A percentile compares a stretch with the other conserved stretches of the same genome.
phyloP scores from a whole-genome alignment of 2,797 vertebrate genomes.

The Odontamblyopus rebecca region DNA sequence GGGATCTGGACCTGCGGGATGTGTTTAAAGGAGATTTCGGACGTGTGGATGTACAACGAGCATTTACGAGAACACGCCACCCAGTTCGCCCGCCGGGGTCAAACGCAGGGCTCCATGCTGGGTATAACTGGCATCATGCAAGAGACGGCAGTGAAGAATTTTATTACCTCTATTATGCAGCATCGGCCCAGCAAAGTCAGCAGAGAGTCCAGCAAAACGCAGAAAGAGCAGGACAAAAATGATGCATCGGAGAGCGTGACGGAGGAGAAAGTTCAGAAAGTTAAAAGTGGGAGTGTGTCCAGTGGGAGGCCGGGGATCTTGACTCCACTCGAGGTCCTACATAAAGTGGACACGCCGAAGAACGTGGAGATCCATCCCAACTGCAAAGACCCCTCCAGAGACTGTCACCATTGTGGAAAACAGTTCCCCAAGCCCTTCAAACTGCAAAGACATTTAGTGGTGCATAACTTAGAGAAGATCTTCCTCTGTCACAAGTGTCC shows the following conservation, averaged over 20 bases:
- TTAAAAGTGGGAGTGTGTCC: slow-evolving; percentile 62
- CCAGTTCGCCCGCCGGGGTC: slow-evolving; percentile 91
- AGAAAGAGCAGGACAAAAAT: slow-evolving; percentile 66
- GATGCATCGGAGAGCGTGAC: slow-evolving; percentile 46
- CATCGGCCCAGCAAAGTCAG: slow-evolving; percentile 79
- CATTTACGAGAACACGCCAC: slow-evolving; percentile 94
- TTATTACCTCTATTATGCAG: slow-evolving; percentile 87
- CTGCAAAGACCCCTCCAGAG: slow-evolving; percentile 95
- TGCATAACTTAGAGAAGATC: slow-evolving; percentile 95
- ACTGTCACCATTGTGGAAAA: slow-evolving; percentile 98
- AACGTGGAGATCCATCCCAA: slow-evolving; percentile 87
- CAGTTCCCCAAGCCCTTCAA: slow-evolving; percentile 99
- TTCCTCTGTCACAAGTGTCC: slow-evolving; percentile 94
- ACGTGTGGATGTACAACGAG: slow-evolving; percentile 99
- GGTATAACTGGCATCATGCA: slow-evolving; percentile 83
- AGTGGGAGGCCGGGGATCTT: slow-evolving; percentile 67
- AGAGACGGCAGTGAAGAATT: slow-evolving; percentile 83
- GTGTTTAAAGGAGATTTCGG: slow-evolving; percentile 95
- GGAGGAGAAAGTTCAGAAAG: slow-evolving; percentile 72
- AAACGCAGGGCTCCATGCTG: slow-evolving; percentile 84
- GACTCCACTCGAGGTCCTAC: slow-evolving; percentile 74
- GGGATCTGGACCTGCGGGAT: slow-evolving; percentile 98
- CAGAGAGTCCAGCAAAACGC: slow-evolving; percentile 59
- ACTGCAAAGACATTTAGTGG: slow-evolving; percentile 95
- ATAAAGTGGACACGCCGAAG: slow-evolving; percentile 79